A percentile compares a stretch with the other conserved stretches of the same genome.
Evolutionary conservation across 1,140 invertebrate genomes (phyloP).

Genomic region (Hycleus cichorii): DNA sequence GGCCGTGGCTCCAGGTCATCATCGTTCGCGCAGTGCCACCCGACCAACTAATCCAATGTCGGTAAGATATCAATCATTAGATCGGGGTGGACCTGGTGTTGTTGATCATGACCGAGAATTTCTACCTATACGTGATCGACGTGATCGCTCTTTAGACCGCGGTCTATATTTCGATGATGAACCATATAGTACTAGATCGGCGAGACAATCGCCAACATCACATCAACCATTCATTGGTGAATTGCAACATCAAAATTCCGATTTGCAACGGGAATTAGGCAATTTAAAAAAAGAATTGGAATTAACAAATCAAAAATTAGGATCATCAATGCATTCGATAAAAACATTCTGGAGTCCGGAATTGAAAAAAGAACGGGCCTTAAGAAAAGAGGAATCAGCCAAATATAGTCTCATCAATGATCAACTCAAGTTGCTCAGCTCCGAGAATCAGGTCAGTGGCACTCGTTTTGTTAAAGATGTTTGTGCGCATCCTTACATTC

Average conservation of each 20-base stretch:
- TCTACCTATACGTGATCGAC: conserved; percentile 64
- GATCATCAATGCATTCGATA: conserved; percentile 98
- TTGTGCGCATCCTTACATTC: no score
- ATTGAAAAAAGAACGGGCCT: conserved; percentile 92
- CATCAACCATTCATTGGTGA: conserved; percentile 72
- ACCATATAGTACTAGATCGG: conserved; percentile 60
- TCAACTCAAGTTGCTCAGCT: conserved; percentile 91
- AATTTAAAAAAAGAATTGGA: conserved; percentile 95
- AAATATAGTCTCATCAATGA: conserved; percentile 96
- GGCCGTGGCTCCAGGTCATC: conserved; percentile 50
- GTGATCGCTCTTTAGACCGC: conserved; percentile 55
- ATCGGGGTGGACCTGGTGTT: conserved; percentile 50
- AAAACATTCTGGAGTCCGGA: conserved; percentile 99
- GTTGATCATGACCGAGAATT: conserved; percentile 67
- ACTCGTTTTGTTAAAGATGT: background rate
- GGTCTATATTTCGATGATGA: conserved; percentile 68
- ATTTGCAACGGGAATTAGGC: conserved; percentile 92
- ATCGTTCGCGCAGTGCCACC: conserved; percentile 54
- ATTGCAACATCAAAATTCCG: conserved; percentile 89
- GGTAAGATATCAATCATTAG: conserved; percentile 67
- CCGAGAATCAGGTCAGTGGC: conserved; percentile 86
- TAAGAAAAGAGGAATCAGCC: conserved; percentile 95
- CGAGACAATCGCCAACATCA: conserved; percentile 63
- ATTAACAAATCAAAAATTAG: conserved; percentile 94
- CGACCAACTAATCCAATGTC: conserved; percentile 49